Evolutionary conservation across 2,797 vertebrate species (phyloP).

Genomic region (Lepilemur septentrionalis): DNA sequence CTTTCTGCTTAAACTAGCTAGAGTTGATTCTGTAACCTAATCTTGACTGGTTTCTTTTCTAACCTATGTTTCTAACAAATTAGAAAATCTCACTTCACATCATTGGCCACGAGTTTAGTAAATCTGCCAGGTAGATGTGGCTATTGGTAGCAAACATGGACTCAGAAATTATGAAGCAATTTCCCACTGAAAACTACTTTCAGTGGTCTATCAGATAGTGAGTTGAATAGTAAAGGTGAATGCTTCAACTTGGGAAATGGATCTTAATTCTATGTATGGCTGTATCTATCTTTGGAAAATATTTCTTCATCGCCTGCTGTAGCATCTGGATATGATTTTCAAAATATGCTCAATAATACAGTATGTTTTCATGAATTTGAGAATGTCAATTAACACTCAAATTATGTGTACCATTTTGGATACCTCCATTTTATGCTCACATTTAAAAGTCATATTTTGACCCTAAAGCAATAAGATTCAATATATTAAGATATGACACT

Average conservation of each 20-base stretch:
- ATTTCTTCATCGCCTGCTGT: neutral
- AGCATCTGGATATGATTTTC: neutral
- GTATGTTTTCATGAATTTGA: neutral
- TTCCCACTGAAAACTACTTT: conserved; percentile 1
- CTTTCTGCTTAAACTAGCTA: conserved; percentile 10
- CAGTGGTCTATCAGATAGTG: neutral
- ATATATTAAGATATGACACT: neutral
- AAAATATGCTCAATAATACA: neutral
- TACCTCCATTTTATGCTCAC: conserved; percentile 1
- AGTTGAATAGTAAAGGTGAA: neutral
- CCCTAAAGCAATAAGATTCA: neutral
- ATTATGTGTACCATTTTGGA: neutral
- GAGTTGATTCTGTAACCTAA: conserved; percentile 28
- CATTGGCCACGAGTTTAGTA: conserved; percentile 10
- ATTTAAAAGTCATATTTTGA: conserved; percentile 6
- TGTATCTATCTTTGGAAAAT: conserved; percentile 19
- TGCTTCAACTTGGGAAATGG: neutral
- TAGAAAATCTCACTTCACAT: neutral
- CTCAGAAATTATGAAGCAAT: neutral
- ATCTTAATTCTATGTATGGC: conserved; percentile 13
- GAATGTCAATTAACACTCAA: neutral
- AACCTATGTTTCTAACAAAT: neutral
- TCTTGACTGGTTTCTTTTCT: neutral
- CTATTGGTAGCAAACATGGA: conserved; percentile 18
- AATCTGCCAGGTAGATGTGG: neutral